Evolutionary conservation across 2,113 vertebrate species (phyloP), one percentile per base, ranked within the genome.

Genomic region (Tetrax tetrax): DNA sequence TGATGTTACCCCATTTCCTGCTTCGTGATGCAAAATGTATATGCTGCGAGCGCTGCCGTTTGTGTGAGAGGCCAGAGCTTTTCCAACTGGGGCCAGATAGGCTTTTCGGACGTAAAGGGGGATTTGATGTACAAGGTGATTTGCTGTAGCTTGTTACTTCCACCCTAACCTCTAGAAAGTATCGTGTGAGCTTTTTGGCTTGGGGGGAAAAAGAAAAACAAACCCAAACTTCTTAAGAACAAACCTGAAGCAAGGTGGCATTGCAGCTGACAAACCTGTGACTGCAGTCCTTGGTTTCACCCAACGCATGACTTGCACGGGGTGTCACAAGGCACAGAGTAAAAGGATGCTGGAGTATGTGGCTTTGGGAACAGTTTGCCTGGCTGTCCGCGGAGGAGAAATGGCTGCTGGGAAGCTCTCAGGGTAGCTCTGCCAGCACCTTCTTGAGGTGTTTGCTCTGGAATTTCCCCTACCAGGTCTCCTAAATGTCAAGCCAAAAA

Each of bases 321-420:
- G 37, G 9, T 66, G 17, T 83, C 78, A 48, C 66, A 20, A 90
- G 63, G 50, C 35, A 35, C 57, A n/a, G 37, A 65, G 22, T 17
- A 24, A 47, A 91, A 48, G 70, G 54, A 9, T 59, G 28, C 54
- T 45, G 63, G 59, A 74, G 38, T 0, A 0, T 35, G 70, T 2
- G 4, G 50, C 18, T 54, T 71, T 72, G 38, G 35, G n/a, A 5
- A 2, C 33, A 28, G 14, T 38, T 87, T 76, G 47, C 37, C 48
- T 72, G 38, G 18, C 59, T 2, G 2, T 5, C 14, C 1, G 2
- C 1, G 3, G 23, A 14, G 35, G 1, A 14, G 43, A 31, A 7
- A 8, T 2, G 10, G 35, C 64, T 83, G 53, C 50, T 43, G 31
- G 31, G 53, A 56, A 64, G 18, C 25, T 65, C 29, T 90, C 38